Evolutionary conservation across 2,113 vertebrate genomes (phyloP).

Genomic region (Onychostruthus taczanowskii): DNA sequence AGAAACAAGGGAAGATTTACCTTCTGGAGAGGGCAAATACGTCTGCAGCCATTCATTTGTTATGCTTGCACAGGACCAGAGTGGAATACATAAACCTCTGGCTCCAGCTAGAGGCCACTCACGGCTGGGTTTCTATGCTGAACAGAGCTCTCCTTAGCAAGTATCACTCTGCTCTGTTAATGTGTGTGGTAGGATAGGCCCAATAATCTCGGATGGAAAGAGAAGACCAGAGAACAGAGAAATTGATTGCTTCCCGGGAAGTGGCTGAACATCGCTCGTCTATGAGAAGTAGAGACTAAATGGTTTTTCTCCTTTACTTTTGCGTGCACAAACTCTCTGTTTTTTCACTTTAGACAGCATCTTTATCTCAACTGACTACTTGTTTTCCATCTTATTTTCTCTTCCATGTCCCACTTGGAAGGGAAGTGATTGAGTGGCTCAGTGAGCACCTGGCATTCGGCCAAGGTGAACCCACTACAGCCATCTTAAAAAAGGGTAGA

Average conservation of each 20-base stretch:
- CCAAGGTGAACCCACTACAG: neutral
- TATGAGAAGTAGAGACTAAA: neutral
- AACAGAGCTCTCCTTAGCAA: neutral
- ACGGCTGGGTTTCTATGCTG: neutral
- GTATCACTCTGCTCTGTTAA: neutral
- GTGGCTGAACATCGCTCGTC: accelerated
- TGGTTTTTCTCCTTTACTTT: neutral
- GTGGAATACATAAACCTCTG: neutral
- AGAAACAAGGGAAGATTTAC: neutral
- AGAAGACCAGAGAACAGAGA: neutral
- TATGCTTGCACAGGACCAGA: neutral
- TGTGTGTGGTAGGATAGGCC: neutral
- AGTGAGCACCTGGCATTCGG: neutral
- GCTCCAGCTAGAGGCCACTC: neutral
- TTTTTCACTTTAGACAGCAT: neutral
- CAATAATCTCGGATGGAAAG: accelerated
- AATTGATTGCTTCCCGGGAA: neutral
- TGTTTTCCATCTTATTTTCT: neutral
- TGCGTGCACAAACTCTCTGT: accelerated
- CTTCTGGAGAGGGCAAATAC: neutral
- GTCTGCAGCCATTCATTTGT: neutral
- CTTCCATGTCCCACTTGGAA: neutral
- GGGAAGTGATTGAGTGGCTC: neutral
- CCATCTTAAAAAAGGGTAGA: neutral
- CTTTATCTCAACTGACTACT: neutral